Percentiles rank a stretch among this genome's conserved stretches.
Evolutionary conservation across 2,797 vertebrate genomes (phyloP).

Genomic region (Protosalanx chinensis): DNA sequence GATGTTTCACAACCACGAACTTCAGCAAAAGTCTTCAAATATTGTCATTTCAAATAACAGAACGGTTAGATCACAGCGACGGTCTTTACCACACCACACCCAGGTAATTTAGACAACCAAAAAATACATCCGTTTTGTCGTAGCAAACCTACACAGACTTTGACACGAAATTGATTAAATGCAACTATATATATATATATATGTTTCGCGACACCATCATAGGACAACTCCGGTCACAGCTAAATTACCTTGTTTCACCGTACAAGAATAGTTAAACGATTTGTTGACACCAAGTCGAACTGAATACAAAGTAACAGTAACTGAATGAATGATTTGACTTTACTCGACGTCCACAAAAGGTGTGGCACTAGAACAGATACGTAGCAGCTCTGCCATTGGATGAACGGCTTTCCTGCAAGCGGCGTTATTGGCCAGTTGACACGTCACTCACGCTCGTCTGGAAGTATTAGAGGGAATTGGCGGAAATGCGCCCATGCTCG

Average conservation of each 20-base stretch:
- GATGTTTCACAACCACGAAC: too few species aligned
- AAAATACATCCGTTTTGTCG: background rate
- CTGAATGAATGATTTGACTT: background rate
- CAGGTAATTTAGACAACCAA: background rate
- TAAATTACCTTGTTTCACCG: background rate
- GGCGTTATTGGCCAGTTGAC: constrained; percentile 30
- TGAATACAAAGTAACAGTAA: background rate
- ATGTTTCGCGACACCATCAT: background rate
- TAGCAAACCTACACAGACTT: background rate
- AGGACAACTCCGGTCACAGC: background rate
- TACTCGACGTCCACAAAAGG: constrained; percentile 17
- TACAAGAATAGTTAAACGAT: background rate
- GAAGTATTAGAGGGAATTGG: constrained; percentile 1
- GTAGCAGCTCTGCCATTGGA: constrained; percentile 31
- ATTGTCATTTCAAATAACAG: background rate
- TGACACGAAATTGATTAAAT: background rate
- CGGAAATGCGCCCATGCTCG: background rate
- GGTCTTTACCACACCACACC: constrained; percentile 9
- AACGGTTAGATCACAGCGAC: background rate
- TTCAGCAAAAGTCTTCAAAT: too few species aligned
- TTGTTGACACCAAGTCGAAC: background rate
- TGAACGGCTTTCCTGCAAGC: background rate
- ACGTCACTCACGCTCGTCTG: constrained; percentile 23
- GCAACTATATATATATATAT: background rate
- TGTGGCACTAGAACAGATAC: constrained; percentile 15